phyloP scores from a whole-genome alignment of 2,113 vertebrate species.

The Crotalus tigris region DNA sequence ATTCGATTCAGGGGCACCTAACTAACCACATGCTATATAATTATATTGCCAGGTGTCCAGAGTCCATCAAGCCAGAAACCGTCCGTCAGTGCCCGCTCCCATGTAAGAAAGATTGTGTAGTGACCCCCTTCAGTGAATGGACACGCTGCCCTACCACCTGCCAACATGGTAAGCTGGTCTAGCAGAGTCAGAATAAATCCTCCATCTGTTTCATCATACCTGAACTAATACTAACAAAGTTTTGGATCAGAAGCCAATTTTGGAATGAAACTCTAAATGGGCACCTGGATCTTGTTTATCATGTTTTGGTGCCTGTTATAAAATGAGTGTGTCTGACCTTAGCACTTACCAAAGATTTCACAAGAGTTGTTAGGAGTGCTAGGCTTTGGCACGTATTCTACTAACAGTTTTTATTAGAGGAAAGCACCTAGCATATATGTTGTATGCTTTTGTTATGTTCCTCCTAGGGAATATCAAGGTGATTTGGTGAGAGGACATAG shows the following conservation, averaged over 20 bases:
- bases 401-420: not conserved
- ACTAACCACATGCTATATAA: not conserved
- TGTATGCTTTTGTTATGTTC: not conserved
- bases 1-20: not conserved
- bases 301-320: not conserved
- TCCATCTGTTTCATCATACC: not conserved
- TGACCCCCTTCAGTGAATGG: constrained; percentile 96
- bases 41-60: constrained; percentile 80
- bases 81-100: constrained; percentile 80
- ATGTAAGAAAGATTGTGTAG: constrained; percentile 87
- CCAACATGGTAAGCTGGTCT: constrained; percentile 75
- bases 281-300: not conserved
- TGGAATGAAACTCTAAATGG: not conserved
- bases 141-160: constrained; percentile 82
- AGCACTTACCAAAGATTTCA: not conserved
- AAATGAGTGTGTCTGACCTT: not conserved
- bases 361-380: not conserved
- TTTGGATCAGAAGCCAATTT: not conserved
- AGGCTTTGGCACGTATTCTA: not conserved
- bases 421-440: not conserved
- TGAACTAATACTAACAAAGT: not conserved
- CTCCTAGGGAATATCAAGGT: not conserved
- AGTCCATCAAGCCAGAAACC: constrained; percentile 79
- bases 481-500: not conserved
- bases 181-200: not conserved